phyloP scores from a whole-genome alignment of 2,797 vertebrate genomes.

The Monodelphis domestica region DNA sequence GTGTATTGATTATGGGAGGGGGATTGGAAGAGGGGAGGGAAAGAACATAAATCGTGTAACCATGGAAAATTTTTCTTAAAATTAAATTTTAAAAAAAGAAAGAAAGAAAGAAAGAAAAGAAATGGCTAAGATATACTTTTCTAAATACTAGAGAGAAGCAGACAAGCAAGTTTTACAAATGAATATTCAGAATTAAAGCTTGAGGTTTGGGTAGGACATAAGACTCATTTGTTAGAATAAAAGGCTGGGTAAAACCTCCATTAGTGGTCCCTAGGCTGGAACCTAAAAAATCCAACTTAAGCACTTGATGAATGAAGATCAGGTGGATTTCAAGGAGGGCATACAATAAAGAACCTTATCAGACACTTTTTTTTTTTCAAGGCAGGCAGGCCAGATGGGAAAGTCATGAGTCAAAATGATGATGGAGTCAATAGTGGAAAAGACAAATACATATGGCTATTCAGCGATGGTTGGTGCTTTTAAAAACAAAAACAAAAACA shows the following conservation, averaged over 20 bases:
- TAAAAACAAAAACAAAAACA: too few species aligned
- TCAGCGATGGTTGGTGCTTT: not conserved
- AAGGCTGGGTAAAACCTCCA: not conserved
- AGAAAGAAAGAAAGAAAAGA: too few species aligned
- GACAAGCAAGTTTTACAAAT: not conserved
- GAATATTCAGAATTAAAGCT: not conserved
- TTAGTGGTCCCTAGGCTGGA: not conserved
- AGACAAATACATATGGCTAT: not conserved
- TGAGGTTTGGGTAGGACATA: not conserved
- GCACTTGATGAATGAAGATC: not conserved
- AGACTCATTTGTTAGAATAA: not conserved
- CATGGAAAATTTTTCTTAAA: too few species aligned
- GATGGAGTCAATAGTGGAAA: not conserved
- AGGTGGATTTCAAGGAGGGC: too few species aligned
- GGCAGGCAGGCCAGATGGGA: not conserved
- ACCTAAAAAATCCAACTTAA: not conserved
- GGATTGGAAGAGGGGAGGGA: too few species aligned
- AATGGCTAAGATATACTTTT: too few species aligned
- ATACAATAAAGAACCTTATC: not conserved
- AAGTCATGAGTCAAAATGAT: not conserved
- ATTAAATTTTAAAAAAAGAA: too few species aligned
- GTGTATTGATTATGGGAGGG: too few species aligned
- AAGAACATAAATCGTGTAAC: too few species aligned
- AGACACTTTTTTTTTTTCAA: not conserved
- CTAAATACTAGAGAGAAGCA: not conserved